Evolutionary conservation across 2,888 invertebrate genomes (phyloP).

Genomic region (Schizotus pectinicornis): DNA sequence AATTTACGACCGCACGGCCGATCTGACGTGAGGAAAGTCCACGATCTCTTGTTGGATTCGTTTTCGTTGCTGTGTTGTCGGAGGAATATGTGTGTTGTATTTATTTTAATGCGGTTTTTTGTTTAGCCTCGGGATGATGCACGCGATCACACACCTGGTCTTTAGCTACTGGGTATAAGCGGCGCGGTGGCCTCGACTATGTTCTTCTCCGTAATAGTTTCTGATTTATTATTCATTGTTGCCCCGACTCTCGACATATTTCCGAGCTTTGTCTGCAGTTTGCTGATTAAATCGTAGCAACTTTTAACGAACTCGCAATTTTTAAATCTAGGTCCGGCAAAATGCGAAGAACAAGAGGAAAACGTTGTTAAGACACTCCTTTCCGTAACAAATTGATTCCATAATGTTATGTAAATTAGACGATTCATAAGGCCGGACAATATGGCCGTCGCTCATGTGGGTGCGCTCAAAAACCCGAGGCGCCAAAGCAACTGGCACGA

Average conservation of each 20-base stretch:
- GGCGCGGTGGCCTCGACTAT: slow-evolving; percentile 16
- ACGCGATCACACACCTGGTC: slow-evolving; percentile 42
- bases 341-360: slow-evolving; percentile 7
- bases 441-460: too few relatives aligned
- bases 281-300: neutral
- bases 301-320: slow-evolving; percentile 6
- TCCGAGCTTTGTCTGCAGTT: neutral
- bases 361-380: slow-evolving; percentile 24
- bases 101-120: slow-evolving; percentile 26
- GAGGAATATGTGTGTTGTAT: slow-evolving; percentile 16
- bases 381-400: slow-evolving; percentile 16
- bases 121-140: slow-evolving; percentile 28
- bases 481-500: too few relatives aligned
- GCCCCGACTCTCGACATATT: neutral
- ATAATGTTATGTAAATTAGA: slow-evolving; percentile 19
- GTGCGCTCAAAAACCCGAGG: too few relatives aligned
- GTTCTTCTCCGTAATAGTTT: slow-evolving; percentile 3
- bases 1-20: slow-evolving; percentile 28
- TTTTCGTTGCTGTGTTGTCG: slow-evolving; percentile 12
- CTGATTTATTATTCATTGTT: slow-evolving; percentile 9
- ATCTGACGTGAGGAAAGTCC: slow-evolving; percentile 24
- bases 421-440: slow-evolving; percentile 3
- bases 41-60: slow-evolving; percentile 5
- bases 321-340: slow-evolving; percentile 16
- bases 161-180: slow-evolving; percentile 40